These are phyloP conservation scores for Lamellibrachia columna DNA, from an alignment of 2,888 invertebrate genomes.

Conservation along the genomic window DNA sequence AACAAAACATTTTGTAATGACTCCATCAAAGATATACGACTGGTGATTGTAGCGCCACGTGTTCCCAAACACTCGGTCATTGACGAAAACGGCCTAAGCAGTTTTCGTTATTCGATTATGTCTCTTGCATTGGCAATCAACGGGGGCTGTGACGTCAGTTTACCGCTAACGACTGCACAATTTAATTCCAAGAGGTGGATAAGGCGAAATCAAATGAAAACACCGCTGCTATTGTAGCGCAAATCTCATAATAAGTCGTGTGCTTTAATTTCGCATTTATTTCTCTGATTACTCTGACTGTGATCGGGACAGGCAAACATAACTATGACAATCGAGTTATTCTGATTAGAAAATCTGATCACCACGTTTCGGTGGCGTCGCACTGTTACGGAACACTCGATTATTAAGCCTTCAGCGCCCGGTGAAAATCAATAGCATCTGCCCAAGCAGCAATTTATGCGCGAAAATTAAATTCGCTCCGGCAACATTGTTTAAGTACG, in stretches of 20 bases:
- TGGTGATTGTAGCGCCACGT: neutral
- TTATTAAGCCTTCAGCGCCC: neutral
- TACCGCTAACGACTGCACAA: conserved; percentile 11
- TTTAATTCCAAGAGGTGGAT: conserved; percentile 10
- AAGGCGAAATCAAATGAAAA: neutral
- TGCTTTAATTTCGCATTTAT: conserved; percentile 12
- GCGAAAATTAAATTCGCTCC: neutral
- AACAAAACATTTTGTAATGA: neutral
- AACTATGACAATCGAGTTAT: neutral
- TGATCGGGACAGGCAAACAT: neutral
- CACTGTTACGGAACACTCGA: neutral
- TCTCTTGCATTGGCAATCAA: conserved; percentile 2
- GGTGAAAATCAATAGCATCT: conserved; percentile 6
- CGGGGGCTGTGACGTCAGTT: neutral
- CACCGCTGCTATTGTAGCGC: neutral
- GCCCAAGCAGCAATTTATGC: conserved; percentile 6
- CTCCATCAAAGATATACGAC: neutral
- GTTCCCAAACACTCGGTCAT: neutral
- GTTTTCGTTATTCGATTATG: neutral
- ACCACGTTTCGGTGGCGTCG: neutral
- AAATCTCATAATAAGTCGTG: neutral
- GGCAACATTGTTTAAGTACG: neutral
- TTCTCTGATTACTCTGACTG: neutral
- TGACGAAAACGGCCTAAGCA: neutral
- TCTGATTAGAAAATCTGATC: conserved; percentile 16